These are phyloP conservation scores for Coluber constrictor DNA, from an alignment of 2,797 vertebrate genomes.

Conservation along the genomic window DNA sequence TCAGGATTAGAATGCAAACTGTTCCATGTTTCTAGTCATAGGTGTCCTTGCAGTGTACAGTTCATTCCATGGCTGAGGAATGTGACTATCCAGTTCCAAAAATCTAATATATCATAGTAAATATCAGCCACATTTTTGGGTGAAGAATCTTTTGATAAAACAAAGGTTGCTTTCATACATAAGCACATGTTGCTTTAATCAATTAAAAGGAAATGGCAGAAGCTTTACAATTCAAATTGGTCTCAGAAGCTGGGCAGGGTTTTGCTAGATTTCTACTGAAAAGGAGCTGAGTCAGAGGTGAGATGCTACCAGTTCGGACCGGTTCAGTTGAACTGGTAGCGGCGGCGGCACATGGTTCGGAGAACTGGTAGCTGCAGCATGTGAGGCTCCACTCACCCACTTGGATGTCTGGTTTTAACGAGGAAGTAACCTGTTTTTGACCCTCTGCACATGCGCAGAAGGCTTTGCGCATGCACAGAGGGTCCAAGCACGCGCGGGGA, in stretches of 20 bases:
- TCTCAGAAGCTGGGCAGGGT: background rate
- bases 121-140: background rate
- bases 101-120: background rate
- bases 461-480: too few relatives aligned
- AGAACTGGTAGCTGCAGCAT: too few relatives aligned
- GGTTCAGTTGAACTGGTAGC: too few relatives aligned
- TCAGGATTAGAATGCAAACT: background rate
- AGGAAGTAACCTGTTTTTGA: too few relatives aligned
- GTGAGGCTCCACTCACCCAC: too few relatives aligned
- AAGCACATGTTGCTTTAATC: background rate
- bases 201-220: background rate
- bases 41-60: background rate
- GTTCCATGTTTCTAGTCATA: background rate
- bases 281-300: background rate
- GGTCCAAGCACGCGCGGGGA: too few relatives aligned
- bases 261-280: background rate
- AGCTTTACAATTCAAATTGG: background rate
- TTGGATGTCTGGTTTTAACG: too few relatives aligned
- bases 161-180: background rate
- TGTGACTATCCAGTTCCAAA: background rate
- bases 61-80: background rate
- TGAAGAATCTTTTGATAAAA: background rate
- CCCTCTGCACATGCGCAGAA: too few relatives aligned
- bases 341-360: too few relatives aligned
- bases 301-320: too few relatives aligned